A percentile compares a stretch with the other conserved stretches of the same genome.
Evolutionary conservation across 2,797 vertebrate genomes (phyloP).

Genomic region (Margarornis squamiger): DNA sequence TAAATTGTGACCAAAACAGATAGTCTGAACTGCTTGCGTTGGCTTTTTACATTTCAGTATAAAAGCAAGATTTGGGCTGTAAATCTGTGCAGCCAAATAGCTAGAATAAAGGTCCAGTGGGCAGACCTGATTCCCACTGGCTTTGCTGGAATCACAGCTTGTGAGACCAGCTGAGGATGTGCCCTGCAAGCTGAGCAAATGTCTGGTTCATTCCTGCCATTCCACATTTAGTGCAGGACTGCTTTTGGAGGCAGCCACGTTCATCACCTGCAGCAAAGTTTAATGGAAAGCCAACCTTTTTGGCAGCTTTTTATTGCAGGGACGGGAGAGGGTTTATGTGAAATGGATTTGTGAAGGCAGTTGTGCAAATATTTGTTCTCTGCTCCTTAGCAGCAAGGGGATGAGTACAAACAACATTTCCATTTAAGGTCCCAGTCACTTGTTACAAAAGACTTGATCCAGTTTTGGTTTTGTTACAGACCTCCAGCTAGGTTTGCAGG

Average conservation of each 20-base stretch:
- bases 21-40: background rate
- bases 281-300: background rate
- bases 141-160: background rate
- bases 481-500: background rate
- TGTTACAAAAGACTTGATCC: background rate
- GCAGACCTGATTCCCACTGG: background rate
- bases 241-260: background rate
- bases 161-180: background rate
- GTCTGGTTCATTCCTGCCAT: background rate
- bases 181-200: background rate
- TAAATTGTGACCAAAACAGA: background rate
- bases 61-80: background rate
- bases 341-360: background rate
- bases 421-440: background rate
- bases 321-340: background rate
- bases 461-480: background rate
- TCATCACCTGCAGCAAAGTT: background rate
- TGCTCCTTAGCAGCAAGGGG: conserved; percentile 43
- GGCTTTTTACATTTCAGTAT: background rate
- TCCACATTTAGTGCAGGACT: background rate
- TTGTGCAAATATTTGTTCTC: conserved; percentile 53
- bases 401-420: conserved; percentile 19
- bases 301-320: background rate
- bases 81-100: background rate
- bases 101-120: background rate